A percentile compares a stretch with the other conserved stretches of the same genome.
These are phyloP conservation scores for Nezara viridula DNA, from an alignment of 2,888 invertebrate genomes.

Conservation along the genomic window DNA sequence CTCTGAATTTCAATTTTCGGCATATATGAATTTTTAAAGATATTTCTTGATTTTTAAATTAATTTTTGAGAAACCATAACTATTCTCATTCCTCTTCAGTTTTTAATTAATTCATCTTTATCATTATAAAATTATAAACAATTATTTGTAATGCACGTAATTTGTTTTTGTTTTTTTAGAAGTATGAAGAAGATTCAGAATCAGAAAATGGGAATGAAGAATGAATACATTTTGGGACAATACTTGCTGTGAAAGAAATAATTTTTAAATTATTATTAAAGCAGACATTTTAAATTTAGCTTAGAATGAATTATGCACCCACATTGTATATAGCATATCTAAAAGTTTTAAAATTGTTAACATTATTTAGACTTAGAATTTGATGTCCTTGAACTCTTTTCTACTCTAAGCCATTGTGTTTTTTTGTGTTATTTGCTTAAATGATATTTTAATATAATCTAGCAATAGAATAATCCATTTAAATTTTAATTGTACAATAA, in stretches of 20 bases:
- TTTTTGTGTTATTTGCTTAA: background rate
- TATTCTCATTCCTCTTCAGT: too few relatives aligned
- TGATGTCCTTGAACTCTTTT: background rate
- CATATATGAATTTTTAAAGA: too few relatives aligned
- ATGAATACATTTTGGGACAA: background rate
- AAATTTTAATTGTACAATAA: background rate
- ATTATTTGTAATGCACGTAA: background rate
- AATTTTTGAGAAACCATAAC: too few relatives aligned
- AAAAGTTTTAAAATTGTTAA: background rate
- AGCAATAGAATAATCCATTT: background rate
- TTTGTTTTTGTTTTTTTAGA: background rate
- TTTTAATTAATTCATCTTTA: background rate
- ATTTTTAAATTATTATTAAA: background rate
- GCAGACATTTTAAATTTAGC: background rate
- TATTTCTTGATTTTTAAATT: too few relatives aligned
- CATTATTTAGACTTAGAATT: background rate
- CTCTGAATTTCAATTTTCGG: too few relatives aligned
- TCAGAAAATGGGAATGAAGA: conserved; percentile 8
- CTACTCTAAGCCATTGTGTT: background rate
- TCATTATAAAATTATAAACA: background rate
- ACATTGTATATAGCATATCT: background rate
- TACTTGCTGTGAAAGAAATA: background rate
- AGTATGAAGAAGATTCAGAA: conserved; percentile 11
- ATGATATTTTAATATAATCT: background rate
- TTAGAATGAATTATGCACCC: background rate